Evolutionary conservation across 2,888 invertebrate genomes (phyloP).

Genomic region (Alviniconcha strummeri): DNA sequence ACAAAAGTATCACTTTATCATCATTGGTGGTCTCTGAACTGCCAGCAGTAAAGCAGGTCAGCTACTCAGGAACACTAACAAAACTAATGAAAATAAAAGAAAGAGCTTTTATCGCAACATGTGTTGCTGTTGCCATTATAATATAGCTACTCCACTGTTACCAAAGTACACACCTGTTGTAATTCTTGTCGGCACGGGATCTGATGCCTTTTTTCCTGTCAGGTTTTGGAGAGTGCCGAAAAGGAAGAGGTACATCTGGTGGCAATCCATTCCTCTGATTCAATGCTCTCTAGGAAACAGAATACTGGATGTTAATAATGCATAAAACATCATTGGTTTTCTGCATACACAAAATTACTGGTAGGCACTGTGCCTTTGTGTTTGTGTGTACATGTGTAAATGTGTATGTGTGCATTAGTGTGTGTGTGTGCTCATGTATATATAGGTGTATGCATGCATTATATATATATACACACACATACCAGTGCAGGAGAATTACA

Average conservation of each 20-base stretch:
- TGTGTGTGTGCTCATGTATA: not conserved
- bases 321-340: not conserved
- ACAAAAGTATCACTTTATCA: too few species aligned
- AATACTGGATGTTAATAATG: not conserved
- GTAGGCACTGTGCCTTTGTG: not conserved
- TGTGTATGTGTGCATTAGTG: not conserved
- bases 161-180: not conserved
- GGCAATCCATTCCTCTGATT: conserved; percentile 76
- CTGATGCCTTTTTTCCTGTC: conserved; percentile 23
- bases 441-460: not conserved
- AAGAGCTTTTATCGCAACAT: too few species aligned
- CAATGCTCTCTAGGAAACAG: conserved; percentile 78
- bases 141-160: too few species aligned
- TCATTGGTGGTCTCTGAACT: too few species aligned
- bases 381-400: not conserved
- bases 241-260: conserved; percentile 76
- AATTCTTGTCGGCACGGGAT: conserved; percentile 26
- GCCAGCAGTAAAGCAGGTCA: too few species aligned
- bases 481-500: too few species aligned
- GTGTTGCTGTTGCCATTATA: too few species aligned
- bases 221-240: conserved; percentile 61
- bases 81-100: too few species aligned
- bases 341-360: not conserved
- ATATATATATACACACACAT: not conserved
- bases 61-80: too few species aligned